Evolutionary conservation across 2,113 vertebrate genomes (phyloP).

Genomic region (Xenopus laevis): DNA sequence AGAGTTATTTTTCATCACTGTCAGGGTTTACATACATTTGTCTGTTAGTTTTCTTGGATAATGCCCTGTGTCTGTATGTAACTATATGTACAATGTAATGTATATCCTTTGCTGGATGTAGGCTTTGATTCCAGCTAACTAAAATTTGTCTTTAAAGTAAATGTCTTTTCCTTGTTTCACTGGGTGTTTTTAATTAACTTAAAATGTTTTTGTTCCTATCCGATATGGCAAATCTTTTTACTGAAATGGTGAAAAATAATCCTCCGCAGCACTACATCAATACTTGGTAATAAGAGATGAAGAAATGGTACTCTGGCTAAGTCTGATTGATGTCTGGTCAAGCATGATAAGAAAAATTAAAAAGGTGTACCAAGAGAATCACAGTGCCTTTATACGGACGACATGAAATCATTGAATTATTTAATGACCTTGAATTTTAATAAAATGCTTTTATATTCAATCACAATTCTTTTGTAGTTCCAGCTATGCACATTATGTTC

Average conservation of each 20-base stretch:
- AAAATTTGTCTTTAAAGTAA: constrained; percentile 1
- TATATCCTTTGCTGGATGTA: neutral
- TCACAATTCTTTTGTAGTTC: constrained; percentile 25
- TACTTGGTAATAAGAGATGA: constrained; percentile 36
- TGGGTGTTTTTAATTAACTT: constrained; percentile 20
- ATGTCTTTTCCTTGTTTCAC: neutral
- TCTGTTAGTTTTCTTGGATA: neutral
- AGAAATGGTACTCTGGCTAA: constrained; percentile 38
- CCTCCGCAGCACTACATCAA: constrained; percentile 38
- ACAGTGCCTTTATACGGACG: constrained; percentile 25
- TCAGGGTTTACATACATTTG: neutral
- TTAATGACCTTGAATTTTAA: constrained; percentile 46
- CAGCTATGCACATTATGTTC: neutral
- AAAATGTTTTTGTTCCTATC: constrained; percentile 25
- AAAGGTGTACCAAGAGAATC: constrained; percentile 44
- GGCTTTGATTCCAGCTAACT: constrained; percentile 8
- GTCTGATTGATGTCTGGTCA: constrained; percentile 43
- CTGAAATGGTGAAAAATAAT: constrained; percentile 40
- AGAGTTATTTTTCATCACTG: neutral
- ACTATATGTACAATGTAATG: constrained; percentile 5
- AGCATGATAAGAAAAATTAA: constrained; percentile 45
- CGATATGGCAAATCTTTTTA: constrained; percentile 39
- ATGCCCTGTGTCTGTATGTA: neutral
- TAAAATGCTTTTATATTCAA: constrained; percentile 42
- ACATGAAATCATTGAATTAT: constrained; percentile 42